Conservation (phyloP, 2,113 vertebrate species). For the Promerops cafer region DNA sequence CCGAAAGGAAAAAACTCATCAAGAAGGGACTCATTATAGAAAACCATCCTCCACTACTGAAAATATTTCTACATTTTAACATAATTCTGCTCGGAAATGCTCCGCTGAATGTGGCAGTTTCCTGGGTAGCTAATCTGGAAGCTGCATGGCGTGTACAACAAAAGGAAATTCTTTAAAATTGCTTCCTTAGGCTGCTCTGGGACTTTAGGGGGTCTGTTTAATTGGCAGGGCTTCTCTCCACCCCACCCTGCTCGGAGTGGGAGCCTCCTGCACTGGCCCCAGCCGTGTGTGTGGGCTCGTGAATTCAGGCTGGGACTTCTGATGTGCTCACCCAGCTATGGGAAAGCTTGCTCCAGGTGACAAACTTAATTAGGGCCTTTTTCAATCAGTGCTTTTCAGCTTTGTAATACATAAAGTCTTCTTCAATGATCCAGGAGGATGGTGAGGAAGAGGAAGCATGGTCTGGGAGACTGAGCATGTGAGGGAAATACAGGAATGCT, state of each 20-base stretch:
- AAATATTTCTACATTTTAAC: not conserved
- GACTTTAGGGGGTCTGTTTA: conserved; percentile 30
- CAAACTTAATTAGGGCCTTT: not conserved
- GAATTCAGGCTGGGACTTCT: not conserved
- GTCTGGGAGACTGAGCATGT: not conserved
- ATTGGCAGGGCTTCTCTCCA: conserved; percentile 9
- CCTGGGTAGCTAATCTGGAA: not conserved
- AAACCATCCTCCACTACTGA: not conserved
- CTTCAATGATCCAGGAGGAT: not conserved
- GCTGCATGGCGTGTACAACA: not conserved
- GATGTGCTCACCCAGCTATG: not conserved
- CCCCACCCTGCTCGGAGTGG: not conserved
- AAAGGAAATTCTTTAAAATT: not conserved
- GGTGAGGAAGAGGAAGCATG: not conserved
- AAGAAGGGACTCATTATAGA: conserved; percentile 24
- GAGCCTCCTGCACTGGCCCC: not conserved
- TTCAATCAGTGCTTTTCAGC: not conserved
- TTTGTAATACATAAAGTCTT: not conserved
- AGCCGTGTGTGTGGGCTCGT: no score
- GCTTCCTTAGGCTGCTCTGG: not conserved
- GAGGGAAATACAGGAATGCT: not conserved
- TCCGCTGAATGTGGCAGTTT: not conserved
- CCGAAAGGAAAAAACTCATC: not conserved
- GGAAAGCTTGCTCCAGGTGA: not conserved
- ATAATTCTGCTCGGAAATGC: not conserved